phyloP scores from a whole-genome alignment of 2,797 vertebrate genomes.

The Xerus rutilus region DNA sequence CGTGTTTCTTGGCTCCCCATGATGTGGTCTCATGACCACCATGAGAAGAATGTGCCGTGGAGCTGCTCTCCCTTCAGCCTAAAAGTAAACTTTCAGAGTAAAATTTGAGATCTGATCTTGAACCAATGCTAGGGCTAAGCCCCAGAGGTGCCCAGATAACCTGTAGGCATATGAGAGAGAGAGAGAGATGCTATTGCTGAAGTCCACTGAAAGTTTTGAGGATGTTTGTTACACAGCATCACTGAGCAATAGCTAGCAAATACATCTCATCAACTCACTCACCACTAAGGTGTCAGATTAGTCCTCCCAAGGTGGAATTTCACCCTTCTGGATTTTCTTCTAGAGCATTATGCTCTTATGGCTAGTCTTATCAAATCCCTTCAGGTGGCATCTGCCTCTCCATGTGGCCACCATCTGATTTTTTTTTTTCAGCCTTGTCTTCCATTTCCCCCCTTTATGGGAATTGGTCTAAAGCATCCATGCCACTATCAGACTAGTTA shows the following conservation, averaged over 20 bases:
- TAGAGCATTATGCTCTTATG: rapidly evolving
- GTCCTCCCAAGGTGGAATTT: not conserved
- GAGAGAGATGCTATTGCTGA: not conserved
- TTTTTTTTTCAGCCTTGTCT: not conserved
- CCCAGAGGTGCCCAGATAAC: not conserved
- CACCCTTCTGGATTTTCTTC: not conserved
- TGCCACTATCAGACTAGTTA: not conserved
- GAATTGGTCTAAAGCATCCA: not conserved
- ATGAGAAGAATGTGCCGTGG: not conserved
- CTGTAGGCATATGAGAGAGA: not conserved
- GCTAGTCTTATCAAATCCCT: not conserved
- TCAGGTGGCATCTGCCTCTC: not conserved
- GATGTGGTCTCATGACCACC: not conserved
- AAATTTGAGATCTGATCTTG: not conserved
- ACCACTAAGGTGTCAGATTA: not conserved
- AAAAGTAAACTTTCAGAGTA: not conserved
- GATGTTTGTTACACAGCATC: not conserved
- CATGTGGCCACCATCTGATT: not conserved
- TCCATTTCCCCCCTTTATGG: not conserved
- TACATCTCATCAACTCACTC: not conserved
- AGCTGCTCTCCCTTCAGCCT: not conserved
- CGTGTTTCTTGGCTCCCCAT: not conserved
- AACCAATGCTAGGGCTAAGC: not conserved
- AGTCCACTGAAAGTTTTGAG: not conserved
- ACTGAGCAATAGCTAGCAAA: not conserved